Evolutionary conservation across 2,888 invertebrate genomes (phyloP).

Genomic region (Cheilosia scutellata): DNA sequence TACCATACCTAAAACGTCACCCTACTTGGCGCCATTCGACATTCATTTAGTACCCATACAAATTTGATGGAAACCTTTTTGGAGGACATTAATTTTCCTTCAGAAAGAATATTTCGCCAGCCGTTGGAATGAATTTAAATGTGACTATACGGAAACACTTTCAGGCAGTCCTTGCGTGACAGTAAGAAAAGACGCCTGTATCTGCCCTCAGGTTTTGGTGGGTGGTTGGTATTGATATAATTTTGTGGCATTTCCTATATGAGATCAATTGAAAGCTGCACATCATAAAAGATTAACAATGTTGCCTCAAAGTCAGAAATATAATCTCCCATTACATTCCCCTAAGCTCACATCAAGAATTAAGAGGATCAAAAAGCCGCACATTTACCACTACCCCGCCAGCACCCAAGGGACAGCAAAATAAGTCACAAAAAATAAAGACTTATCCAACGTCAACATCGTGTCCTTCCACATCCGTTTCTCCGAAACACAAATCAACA

Average conservation of each 20-base stretch:
- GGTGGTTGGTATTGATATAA: background rate
- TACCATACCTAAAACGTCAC: conserved; percentile 5
- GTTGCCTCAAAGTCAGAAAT: background rate
- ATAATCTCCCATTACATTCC: conserved; percentile 30
- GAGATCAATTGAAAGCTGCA: background rate
- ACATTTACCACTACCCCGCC: conserved; percentile 3
- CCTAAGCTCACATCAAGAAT: conserved; percentile 29
- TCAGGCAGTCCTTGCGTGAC: conserved; percentile 48
- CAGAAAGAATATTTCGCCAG: background rate
- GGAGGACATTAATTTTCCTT: conserved; percentile 41
- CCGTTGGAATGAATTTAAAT: background rate
- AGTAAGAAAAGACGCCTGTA: conserved; percentile 11
- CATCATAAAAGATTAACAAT: conserved; percentile 31
- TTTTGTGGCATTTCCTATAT: no score
- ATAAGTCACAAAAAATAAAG: background rate
- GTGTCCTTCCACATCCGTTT: conserved; percentile 55
- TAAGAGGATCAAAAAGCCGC: conserved; percentile 49
- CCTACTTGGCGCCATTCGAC: conserved; percentile 51
- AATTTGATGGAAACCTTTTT: conserved; percentile 19
- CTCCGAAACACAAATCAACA: conserved; percentile 62
- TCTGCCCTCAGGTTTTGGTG: background rate
- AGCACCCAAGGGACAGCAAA: conserved; percentile 6
- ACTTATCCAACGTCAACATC: conserved; percentile 1
- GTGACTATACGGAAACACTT: conserved; percentile 14
- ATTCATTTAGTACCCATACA: conserved; percentile 18